phyloP scores from a whole-genome alignment of 2,888 invertebrate genomes.

The Philopedon plagiatum region DNA sequence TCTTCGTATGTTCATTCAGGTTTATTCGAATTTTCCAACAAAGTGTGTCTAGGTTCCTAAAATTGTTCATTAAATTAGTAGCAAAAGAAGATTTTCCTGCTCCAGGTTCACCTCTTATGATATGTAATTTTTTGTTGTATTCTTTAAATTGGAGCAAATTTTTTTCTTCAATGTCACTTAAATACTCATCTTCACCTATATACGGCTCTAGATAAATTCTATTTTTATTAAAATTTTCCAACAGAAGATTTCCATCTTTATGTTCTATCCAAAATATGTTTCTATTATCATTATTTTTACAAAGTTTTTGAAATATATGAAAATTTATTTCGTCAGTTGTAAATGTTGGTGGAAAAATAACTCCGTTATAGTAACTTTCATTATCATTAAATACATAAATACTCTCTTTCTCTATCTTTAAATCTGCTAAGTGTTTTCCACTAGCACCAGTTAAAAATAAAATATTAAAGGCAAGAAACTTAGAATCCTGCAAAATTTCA shows the following conservation, averaged over 20 bases:
- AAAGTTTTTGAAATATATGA: slow-evolving; percentile 17
- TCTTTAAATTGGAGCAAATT: background rate
- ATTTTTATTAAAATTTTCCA: background rate
- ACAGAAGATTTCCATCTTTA: background rate
- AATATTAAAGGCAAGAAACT: background rate
- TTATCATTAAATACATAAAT: background rate
- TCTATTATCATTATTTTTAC: background rate
- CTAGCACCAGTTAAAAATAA: background rate
- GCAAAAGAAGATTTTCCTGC: slow-evolving; percentile 41
- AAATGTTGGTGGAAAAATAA: background rate
- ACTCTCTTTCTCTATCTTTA: background rate
- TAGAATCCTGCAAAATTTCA: background rate
- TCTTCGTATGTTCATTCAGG: background rate
- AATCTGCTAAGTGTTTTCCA: background rate
- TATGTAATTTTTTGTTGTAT: slow-evolving; percentile 9
- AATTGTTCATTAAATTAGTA: slow-evolving; percentile 11
- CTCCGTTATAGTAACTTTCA: background rate
- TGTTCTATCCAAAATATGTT: slow-evolving; percentile 22
- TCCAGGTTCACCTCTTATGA: slow-evolving; percentile 36
- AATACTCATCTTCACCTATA: background rate
- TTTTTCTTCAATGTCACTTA: background rate
- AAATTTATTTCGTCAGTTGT: background rate
- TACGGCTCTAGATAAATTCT: background rate
- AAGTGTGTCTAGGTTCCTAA: background rate
- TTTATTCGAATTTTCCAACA: background rate